Evolutionary conservation across 2,888 invertebrate species (phyloP), one percentile per base, ranked within the genome.

Genomic region (Pelosia muscerda): DNA sequence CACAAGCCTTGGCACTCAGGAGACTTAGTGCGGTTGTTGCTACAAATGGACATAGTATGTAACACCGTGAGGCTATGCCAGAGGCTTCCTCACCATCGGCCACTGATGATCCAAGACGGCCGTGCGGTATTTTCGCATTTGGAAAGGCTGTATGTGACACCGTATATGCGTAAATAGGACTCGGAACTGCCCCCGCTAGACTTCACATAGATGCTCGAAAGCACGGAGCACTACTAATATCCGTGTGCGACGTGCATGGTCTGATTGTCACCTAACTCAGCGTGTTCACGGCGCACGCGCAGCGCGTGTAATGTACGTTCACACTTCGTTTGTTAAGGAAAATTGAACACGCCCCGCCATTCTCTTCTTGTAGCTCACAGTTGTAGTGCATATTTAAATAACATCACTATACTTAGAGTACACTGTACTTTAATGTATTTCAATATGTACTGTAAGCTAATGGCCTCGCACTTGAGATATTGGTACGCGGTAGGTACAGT

Each of bases 251-350:
- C 3, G 31, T 25, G 26, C 59, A 72, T 71, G 73, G 11, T 78
- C 71, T 75, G 71, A 68, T 78, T 65, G 65, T 34, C 63, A 28
- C 56, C 31, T 26, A 34, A 25, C 13, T 59, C 28, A 56, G 5
- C 58, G 10, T 49, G 49, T 63, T 34, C 73, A 42, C 42, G 34
- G 1, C 31, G 8, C 6, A 31, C 28, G 65, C 59, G 57, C 58
- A 28, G 42, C 55, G n/a, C 26, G 60, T 25, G 26, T 56, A 65
- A 65, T 64, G 25, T 56, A 63, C 63, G 49, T 58, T 55, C 66
- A 70, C 68, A 75, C 68, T 62, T 49, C 34, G 60, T 42, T 62
- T 56, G 58, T 22, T 58, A n/a, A 42, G 26, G 15, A 63, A 64
- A 28, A 58, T 64, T 25, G 42, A 13, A 57, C 65, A 26, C 65